Evolutionary conservation across 2,888 invertebrate species (phyloP), one percentile per base, ranked within the genome.

Genomic region (Andrena hattorfiana): DNA sequence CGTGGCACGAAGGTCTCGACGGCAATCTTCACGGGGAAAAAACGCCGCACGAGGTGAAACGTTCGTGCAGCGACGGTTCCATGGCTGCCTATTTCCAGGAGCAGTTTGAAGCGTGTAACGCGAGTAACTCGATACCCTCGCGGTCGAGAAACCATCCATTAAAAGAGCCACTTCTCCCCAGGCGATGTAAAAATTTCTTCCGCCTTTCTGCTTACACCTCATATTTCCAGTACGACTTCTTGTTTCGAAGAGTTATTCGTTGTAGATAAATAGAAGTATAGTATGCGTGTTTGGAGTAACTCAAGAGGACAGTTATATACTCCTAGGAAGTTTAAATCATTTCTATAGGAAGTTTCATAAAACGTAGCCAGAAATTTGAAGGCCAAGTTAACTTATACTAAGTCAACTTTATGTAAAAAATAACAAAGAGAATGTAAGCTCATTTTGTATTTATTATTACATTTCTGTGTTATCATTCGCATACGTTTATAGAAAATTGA

Each of bases 51-150:
- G 56, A 59, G 42, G 30, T 7, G 5, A 30, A 60, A 32, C 51
- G 20, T 68, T 68, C 30, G 30, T 10, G 26, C 81, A 60, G 2
- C 7, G 42, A 0, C 42, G 56, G 81, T 56, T 20, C 7, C 23
- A 3, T 1, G 35, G 70, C 48, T 82, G 82, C 82, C 75, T 83
- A 81, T 70, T 79, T 80, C 60, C 81, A 81, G 81, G 81, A 6
- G 66, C 51, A 56, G 48, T 76, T 54, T 35, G 13, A 20, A 62
- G n/a, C 64, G 68, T 68, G 54, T 23, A 54, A 54, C 54, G 26
- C 28, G 82, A 20, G 56, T 75, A 81, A 81, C 81, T 63, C 67
- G 81, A 82, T 82, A 81, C 67, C 6, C 28, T 82, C 75, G 81
- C 70, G 35, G 23, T 16, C n/a, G 32, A 23, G 56, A 26, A 56